These are phyloP conservation scores for Halesus radiatus DNA, from an alignment of 1,140 invertebrate genomes.

Conservation along the genomic window DNA sequence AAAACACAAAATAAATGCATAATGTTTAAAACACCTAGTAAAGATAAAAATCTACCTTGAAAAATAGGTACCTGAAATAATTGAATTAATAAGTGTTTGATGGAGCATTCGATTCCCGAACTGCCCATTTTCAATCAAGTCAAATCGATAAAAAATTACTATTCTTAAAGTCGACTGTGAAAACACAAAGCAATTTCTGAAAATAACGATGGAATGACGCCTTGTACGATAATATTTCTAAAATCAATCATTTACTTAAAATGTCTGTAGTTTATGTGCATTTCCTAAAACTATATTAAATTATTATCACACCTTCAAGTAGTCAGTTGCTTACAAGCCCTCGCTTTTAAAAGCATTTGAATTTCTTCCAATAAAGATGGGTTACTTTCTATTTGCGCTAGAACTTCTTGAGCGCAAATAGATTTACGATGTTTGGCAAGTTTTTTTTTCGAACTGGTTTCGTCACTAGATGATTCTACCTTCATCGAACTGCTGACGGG, in stretches of 20 bases:
- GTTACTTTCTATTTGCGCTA: constrained; percentile 15
- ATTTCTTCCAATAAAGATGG: constrained; percentile 21
- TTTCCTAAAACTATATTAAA: background rate
- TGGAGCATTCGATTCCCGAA: too few species aligned
- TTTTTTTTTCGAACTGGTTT: background rate
- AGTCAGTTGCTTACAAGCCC: background rate
- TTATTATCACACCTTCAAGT: constrained; percentile 1
- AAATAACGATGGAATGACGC: background rate
- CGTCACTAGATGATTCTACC: background rate
- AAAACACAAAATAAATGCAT: too few species aligned
- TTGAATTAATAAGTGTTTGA: too few species aligned
- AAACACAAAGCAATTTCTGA: background rate
- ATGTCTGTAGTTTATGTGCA: background rate
- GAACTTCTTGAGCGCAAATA: background rate
- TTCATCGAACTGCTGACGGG: background rate
- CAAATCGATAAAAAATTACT: too few species aligned
- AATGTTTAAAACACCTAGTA: too few species aligned
- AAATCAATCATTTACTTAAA: background rate
- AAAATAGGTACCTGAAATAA: too few species aligned
- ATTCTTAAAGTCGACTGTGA: background rate
- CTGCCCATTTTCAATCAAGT: too few species aligned
- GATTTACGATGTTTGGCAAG: background rate
- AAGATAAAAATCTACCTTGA: too few species aligned
- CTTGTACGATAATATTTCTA: background rate
- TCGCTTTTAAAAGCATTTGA: constrained; percentile 22